Conservation (phyloP, 2,113 vertebrate species). For the Phoenicopterus ruber region DNA sequence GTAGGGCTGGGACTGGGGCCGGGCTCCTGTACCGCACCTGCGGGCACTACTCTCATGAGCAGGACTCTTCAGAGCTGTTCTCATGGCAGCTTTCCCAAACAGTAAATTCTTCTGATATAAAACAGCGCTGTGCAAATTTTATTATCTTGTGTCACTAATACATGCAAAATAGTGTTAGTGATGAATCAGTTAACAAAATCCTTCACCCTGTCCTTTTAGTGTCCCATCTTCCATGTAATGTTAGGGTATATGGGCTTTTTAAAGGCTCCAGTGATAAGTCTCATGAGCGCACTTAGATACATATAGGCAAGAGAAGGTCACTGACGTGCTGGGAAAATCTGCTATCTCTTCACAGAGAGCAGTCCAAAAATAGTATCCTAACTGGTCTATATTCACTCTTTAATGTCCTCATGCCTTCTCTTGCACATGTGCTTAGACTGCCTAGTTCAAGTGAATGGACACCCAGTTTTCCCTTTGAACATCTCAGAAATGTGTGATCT, state of each 20-base stretch:
- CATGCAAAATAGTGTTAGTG: background rate
- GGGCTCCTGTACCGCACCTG: rapidly evolving
- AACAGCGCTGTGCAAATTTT: background rate
- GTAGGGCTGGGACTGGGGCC: background rate
- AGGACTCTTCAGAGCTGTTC: background rate
- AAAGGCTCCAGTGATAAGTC: background rate
- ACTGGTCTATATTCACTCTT: background rate
- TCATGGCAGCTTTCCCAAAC: background rate
- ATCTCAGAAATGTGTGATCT: background rate
- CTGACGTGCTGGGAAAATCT: constrained; percentile 12
- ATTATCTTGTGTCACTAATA: background rate
- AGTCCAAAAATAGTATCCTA: background rate
- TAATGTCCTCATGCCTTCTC: background rate
- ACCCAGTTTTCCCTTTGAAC: background rate
- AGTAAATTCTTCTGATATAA: background rate
- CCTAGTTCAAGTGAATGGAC: background rate
- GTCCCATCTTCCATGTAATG: background rate
- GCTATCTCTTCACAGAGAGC: background rate
- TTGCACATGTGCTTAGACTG: background rate
- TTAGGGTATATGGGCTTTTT: background rate
- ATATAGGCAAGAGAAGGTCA: background rate
- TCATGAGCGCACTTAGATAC: background rate
- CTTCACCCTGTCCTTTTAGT: background rate
- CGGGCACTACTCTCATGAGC: background rate
- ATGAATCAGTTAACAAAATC: background rate